Conservation (phyloP, 2,113 vertebrate species). For the Cheilinus undulatus region DNA sequence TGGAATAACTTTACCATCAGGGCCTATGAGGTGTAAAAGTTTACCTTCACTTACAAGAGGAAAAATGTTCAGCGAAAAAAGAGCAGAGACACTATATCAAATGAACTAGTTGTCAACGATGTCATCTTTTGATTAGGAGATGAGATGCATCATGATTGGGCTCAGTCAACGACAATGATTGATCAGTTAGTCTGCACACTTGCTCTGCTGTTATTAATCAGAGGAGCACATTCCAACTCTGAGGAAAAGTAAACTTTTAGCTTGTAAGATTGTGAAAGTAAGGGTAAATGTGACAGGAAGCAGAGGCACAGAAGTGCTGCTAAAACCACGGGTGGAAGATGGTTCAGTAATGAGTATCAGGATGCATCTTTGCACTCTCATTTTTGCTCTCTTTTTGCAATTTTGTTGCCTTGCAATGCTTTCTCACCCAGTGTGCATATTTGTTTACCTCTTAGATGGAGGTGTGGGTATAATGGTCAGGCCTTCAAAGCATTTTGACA, state of each 20-base stretch:
- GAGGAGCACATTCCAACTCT: not conserved
- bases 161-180: slow-evolving; percentile 7
- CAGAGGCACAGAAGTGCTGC: not conserved
- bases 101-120: not conserved
- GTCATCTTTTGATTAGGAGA: slow-evolving; percentile 15
- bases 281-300: not conserved
- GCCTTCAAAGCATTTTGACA: too few species aligned
- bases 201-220: slow-evolving; percentile 25
- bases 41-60: not conserved
- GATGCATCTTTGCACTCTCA: not conserved
- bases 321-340: not conserved
- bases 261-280: not conserved
- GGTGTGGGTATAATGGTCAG: too few species aligned
- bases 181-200: not conserved
- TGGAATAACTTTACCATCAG: not conserved
- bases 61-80: not conserved
- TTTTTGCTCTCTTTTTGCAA: too few species aligned
- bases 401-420: too few species aligned
- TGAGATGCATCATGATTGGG: not conserved
- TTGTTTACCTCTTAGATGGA: too few species aligned
- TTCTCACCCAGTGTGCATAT: too few species aligned
- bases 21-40: not conserved
- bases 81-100: not conserved
- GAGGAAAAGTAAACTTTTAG: not conserved
- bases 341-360: not conserved